A percentile compares a stretch with the other conserved stretches of the same genome.
phyloP scores from a whole-genome alignment of 2,888 invertebrate species.

The Eupithecia dodoneata region DNA sequence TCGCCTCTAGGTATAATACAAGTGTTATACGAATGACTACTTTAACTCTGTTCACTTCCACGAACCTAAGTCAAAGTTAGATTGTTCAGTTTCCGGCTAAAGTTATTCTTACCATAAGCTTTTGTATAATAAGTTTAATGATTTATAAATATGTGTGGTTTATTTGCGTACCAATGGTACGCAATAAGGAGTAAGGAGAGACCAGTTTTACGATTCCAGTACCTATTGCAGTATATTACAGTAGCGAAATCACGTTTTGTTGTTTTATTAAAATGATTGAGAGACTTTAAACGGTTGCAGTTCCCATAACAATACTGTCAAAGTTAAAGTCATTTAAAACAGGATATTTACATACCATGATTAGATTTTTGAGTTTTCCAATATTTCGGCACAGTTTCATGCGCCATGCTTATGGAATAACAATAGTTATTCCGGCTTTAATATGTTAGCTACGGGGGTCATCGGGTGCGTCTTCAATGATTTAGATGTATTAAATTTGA shows the following conservation, averaged over 20 bases:
- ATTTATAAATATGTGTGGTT: background rate
- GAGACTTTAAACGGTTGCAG: background rate
- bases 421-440: too few species aligned
- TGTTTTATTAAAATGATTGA: background rate
- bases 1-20: too few species aligned
- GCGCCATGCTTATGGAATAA: too few species aligned
- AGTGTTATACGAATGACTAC: background rate
- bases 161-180: background rate
- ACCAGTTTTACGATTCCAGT: background rate
- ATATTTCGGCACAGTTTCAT: too few species aligned
- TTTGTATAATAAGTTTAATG: background rate
- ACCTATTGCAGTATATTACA: background rate
- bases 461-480: too few species aligned
- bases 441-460: too few species aligned
- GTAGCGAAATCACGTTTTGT: background rate
- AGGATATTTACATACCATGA: too few species aligned
- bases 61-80: background rate
- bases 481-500: too few species aligned
- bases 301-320: background rate
- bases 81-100: background rate
- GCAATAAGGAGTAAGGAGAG: slow-evolving; percentile 1
- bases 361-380: too few species aligned
- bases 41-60: background rate
- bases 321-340: too few species aligned
- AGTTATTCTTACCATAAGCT: background rate